Evolutionary conservation across 2,113 vertebrate species (phyloP), one percentile per base, ranked within the genome.

Genomic region (Paralichthys olivaceus): DNA sequence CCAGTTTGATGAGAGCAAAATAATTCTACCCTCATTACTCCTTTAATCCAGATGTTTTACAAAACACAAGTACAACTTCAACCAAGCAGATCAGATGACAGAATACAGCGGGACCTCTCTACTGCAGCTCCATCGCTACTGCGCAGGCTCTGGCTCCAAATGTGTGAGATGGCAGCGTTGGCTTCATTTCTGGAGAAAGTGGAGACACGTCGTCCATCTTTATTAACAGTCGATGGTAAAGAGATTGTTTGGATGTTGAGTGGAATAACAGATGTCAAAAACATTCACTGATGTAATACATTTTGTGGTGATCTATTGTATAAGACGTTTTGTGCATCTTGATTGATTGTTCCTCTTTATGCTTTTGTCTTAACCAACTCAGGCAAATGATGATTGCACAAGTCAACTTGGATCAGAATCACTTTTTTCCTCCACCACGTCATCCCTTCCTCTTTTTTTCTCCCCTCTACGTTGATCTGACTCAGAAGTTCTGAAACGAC

Each of bases 391-490:
- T 34, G 29, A 55, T 84, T 90, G 60, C 84, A 72, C 60, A 87
- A 84, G 53, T 67, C 57, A 83, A 22, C 64, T 77, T 72, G 51
- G 47, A 73, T 68, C 72, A 84, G 77, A 3, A 53, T 53, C 15
- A 19, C 65, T 40, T 51, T 28, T 65, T 40, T 56, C 19, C 53
- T 11, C 59, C 1, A 14, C 7, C 7, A 32, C 32, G 13, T 51
- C 65, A 67, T 25, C 22, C 75, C 15, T 84, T 88, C 79, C 79
- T 65, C 59, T 89, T 81, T 81, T 9, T 73, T 69, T 4, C 8
- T n/a, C 15, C 56, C 22, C 53, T 59, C 72, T 43, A 79, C 23
- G 7, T 53, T 59, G 51, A 47, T 69, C 37, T 83, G 67, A 85
- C 66, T 67, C 32, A 54, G 66, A 79, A 26, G 34, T 80, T 84